These are phyloP conservation scores for Eristalis arbustorum DNA, from an alignment of 2,888 invertebrate species.

Conservation along the genomic window DNA sequence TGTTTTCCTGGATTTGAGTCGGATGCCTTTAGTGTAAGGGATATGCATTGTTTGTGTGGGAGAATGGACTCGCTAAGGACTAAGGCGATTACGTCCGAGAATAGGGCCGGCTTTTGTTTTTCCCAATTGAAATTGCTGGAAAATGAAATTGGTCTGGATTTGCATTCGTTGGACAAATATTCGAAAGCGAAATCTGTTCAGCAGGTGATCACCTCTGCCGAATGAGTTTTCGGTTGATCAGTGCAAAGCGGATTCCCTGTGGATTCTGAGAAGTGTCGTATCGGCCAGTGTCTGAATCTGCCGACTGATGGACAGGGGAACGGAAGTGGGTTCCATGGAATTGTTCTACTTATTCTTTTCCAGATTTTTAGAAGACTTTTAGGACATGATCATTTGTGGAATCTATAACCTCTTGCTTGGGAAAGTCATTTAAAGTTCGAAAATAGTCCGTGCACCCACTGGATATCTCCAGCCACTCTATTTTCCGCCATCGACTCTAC, in stretches of 20 bases:
- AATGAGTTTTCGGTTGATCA: not conserved
- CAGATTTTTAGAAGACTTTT: no score
- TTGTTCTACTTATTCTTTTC: no score
- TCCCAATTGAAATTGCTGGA: conserved; percentile 24
- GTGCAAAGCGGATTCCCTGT: not conserved
- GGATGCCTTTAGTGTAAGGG: conserved; percentile 12
- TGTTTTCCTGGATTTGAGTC: not conserved
- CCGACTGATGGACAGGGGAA: not conserved
- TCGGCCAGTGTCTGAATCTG: not conserved
- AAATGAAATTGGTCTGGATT: conserved; percentile 71
- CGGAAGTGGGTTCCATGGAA: not conserved
- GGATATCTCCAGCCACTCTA: no score
- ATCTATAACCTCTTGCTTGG: no score
- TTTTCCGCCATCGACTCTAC: no score
- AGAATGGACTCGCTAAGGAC: not conserved
- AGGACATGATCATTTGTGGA: no score
- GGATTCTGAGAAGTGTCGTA: not conserved
- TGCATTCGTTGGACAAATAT: conserved; percentile 57
- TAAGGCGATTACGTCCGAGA: conserved; percentile 46
- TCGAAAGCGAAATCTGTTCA: not conserved
- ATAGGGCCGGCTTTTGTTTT: conserved; percentile 10
- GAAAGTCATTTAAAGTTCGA: no score
- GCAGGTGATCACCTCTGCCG: conserved; percentile 9
- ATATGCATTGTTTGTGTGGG: not conserved
- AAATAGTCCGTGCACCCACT: no score